phyloP scores from a whole-genome alignment of 2,888 invertebrate genomes.

The Ectobius pallidus region DNA sequence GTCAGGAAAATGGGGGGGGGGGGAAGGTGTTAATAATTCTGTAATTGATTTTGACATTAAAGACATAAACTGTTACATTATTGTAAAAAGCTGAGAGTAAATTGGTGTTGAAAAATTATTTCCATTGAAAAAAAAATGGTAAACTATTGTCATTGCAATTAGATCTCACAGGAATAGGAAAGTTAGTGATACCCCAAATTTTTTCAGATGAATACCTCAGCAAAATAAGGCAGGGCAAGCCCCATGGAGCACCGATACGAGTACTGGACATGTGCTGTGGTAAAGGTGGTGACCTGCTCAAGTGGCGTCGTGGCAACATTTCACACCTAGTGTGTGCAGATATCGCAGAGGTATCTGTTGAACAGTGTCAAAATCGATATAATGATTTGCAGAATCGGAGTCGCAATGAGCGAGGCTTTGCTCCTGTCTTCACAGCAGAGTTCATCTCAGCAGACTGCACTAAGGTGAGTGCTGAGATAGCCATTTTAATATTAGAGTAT shows the following conservation, averaged over 20 bases:
- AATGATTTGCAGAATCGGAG: constrained; percentile 55
- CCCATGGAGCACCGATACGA: constrained; percentile 67
- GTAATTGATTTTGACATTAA: too few relatives aligned
- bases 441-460: constrained; percentile 93
- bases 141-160: too few relatives aligned
- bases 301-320: constrained; percentile 88
- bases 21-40: too few relatives aligned
- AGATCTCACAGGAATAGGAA: too few relatives aligned
- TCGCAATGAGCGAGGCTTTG: constrained; percentile 42
- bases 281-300: constrained; percentile 97
- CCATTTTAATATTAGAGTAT: too few relatives aligned
- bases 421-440: constrained; percentile 75
- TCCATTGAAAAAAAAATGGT: too few relatives aligned
- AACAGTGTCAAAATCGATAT: constrained; percentile 88
- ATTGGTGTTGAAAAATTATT: too few relatives aligned
- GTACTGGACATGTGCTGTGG: constrained; percentile 97
- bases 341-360: constrained; percentile 90
- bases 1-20: too few relatives aligned
- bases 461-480: constrained; percentile 60
- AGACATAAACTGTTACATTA: too few relatives aligned
- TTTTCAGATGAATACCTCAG: constrained; percentile 62
- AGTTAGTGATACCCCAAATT: too few relatives aligned
- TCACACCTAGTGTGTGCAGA: constrained; percentile 88
- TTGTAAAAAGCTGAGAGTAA: too few relatives aligned
- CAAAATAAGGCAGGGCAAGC: constrained; percentile 66